phyloP scores from a whole-genome alignment of 2,888 invertebrate species.

The Lottia scabra region DNA sequence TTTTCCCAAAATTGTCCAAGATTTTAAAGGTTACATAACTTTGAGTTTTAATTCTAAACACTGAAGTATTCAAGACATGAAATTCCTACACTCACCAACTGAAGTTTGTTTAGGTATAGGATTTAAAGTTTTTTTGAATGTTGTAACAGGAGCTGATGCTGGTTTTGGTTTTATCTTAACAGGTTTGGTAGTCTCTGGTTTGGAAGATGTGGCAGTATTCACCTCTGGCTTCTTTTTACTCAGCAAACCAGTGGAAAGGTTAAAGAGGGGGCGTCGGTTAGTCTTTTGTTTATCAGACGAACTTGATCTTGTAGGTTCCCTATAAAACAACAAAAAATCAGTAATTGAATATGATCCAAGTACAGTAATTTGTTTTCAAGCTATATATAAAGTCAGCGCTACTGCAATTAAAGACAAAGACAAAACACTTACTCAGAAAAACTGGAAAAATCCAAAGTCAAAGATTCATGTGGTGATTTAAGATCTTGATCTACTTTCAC shows the following conservation, averaged over 20 bases:
- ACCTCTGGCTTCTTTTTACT: constrained; percentile 39
- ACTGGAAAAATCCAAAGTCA: constrained; percentile 48
- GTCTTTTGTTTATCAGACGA: constrained; percentile 31
- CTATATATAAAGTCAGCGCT: too few species aligned
- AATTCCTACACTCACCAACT: background rate
- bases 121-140: background rate
- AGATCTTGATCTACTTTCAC: background rate
- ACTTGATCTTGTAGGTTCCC: background rate
- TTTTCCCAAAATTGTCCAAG: too few species aligned
- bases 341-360: too few species aligned
- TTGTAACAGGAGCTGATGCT: background rate
- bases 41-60: background rate
- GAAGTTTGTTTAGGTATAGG: background rate
- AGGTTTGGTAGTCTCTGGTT: background rate
- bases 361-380: too few species aligned
- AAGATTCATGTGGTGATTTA: background rate
- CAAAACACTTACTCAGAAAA: constrained; percentile 48
- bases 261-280: constrained; percentile 40
- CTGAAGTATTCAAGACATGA: too few species aligned
- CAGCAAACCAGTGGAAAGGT: constrained; percentile 46
- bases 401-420: too few species aligned
- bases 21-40: too few species aligned
- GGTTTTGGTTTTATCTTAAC: background rate
- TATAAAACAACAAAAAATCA: background rate
- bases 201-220: constrained; percentile 16